A percentile compares a stretch with the other conserved stretches of the same genome.
phyloP scores from a whole-genome alignment of 2,113 vertebrate species.

The Chascanopsetta lugubris region DNA sequence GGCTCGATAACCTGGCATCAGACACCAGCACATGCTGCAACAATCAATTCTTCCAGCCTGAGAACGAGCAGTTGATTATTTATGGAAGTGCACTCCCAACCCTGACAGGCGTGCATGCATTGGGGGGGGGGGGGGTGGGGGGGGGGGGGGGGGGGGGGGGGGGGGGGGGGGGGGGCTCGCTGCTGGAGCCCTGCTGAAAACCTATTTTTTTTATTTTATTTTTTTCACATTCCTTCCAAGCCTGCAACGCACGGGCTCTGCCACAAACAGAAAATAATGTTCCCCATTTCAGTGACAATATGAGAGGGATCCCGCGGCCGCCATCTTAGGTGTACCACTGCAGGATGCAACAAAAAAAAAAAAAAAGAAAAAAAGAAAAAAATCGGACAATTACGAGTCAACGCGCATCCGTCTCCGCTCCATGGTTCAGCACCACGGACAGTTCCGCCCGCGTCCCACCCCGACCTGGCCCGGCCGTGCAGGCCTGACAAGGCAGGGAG shows the following conservation, averaged over 20 bases:
- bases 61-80: slow-evolving; percentile 8
- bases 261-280: slow-evolving; percentile 23
- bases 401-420: slow-evolving; percentile 41
- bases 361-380: no score
- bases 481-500: slow-evolving; percentile 35
- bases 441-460: slow-evolving; percentile 68
- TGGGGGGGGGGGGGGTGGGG: neutral
- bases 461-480: slow-evolving; percentile 54
- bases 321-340: slow-evolving; percentile 76
- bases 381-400: slow-evolving; percentile 29
- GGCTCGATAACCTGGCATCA: slow-evolving; percentile 19
- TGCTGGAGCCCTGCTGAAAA: slow-evolving; percentile 1
- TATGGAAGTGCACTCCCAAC: slow-evolving; percentile 36
- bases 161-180: neutral
- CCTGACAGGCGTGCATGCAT: slow-evolving; percentile 15
- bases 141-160: neutral
- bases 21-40: slow-evolving; percentile 42
- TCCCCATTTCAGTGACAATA: slow-evolving; percentile 52
- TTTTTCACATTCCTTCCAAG: slow-evolving; percentile 1
- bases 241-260: slow-evolving; percentile 16
- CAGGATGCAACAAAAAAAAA: no score
- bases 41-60: slow-evolving; percentile 36
- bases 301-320: slow-evolving; percentile 62
- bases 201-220: no score
- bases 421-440: slow-evolving; percentile 82